phyloP scores from a whole-genome alignment of 2,888 invertebrate species.

The Conomelus anceps region DNA sequence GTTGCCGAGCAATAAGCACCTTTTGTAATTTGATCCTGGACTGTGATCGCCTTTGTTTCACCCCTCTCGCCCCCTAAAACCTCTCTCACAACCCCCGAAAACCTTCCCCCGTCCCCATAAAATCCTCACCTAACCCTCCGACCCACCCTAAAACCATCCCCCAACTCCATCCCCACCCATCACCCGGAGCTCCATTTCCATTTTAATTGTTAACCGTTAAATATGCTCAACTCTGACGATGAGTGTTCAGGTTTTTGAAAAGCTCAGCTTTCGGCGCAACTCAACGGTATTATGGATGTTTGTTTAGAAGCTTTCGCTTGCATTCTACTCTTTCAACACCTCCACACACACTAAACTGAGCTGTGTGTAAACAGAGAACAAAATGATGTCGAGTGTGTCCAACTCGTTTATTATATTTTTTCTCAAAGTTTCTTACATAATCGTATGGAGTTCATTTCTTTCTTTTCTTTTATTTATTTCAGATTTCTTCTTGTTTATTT shows the following conservation, averaged over 20 bases:
- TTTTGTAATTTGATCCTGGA: conserved; percentile 9
- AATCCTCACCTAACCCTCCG: not conserved
- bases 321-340: not conserved
- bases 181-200: conserved; percentile 18
- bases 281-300: not conserved
- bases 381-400: not conserved
- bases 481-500: too few relatives aligned
- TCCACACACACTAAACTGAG: not conserved
- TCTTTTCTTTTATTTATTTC: too few relatives aligned
- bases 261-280: not conserved
- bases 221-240: conserved; percentile 1
- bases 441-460: too few relatives aligned
- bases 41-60: conserved; percentile 9
- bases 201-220: conserved; percentile 19
- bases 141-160: not conserved
- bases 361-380: not conserved
- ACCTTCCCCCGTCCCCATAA: not conserved
- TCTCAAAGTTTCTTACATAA: too few relatives aligned
- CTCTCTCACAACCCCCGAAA: not conserved
- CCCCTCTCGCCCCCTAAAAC: not conserved
- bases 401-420: too few relatives aligned
- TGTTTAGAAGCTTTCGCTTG: not conserved
- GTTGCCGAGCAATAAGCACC: conserved; percentile 10
- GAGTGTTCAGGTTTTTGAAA: not conserved
- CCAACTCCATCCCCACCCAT: not conserved